These are phyloP conservation scores for Pristionchus exspectatus DNA, from an alignment of 2,888 invertebrate genomes.

Conservation along the genomic window DNA sequence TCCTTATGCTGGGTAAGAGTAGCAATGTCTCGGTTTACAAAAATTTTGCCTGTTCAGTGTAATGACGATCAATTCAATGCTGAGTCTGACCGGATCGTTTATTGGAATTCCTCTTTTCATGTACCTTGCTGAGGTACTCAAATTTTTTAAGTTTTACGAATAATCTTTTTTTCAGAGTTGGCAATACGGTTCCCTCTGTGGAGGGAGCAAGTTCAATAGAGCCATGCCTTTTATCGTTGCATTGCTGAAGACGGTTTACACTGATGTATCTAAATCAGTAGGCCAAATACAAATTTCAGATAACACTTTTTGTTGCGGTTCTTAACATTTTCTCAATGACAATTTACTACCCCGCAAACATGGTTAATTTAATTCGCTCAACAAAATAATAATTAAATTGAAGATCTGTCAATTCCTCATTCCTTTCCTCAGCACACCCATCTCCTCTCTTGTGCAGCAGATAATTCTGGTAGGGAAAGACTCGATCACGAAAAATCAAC, in stretches of 20 bases:
- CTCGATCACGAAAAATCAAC: not conserved
- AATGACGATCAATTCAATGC: conserved; percentile 50
- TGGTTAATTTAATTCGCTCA: not conserved
- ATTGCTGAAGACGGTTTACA: not conserved
- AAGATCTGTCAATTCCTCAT: conserved; percentile 18
- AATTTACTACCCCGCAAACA: not conserved
- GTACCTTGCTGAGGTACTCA: conserved; percentile 2
- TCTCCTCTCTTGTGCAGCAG: conserved; percentile 23
- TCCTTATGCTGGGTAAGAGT: conserved; percentile 39
- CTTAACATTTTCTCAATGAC: conserved; percentile 9
- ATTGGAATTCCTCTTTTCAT: conserved; percentile 24
- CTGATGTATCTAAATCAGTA: no score
- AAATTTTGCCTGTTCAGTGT: not conserved
- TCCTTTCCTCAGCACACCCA: conserved; percentile 10
- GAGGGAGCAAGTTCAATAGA: not conserved
- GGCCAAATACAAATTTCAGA: not conserved
- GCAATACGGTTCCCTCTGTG: conserved; percentile 16
- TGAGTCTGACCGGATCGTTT: not conserved
- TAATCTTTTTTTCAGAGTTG: conserved; percentile 10
- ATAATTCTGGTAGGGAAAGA: conserved; percentile 5
- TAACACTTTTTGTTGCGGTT: not conserved
- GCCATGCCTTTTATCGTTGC: conserved; percentile 28
- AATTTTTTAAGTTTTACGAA: not conserved
- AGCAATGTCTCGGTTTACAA: no score
- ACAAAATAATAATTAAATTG: not conserved